Percentiles rank a stretch among this genome's conserved stretches.
phyloP scores from a whole-genome alignment of 2,113 vertebrate genomes.

The Cyprinodon tularosa region DNA sequence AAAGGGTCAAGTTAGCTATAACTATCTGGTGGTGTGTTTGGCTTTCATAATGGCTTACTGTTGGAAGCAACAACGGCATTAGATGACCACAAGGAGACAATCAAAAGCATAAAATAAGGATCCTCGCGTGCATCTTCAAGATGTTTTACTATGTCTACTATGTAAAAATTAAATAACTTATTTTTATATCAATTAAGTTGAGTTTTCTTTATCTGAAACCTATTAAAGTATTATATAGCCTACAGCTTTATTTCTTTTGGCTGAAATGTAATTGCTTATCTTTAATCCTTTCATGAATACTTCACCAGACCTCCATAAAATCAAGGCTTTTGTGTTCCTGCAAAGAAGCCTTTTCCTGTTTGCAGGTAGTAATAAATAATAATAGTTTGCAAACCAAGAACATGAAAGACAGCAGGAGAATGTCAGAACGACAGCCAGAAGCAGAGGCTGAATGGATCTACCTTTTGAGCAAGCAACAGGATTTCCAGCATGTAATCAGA shows the following conservation, averaged over 20 bases:
- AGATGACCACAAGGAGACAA: background rate
- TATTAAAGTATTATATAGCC: background rate
- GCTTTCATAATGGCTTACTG: background rate
- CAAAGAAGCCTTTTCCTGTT: slow-evolving; percentile 15
- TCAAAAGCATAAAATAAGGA: background rate
- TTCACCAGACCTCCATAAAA: slow-evolving; percentile 17
- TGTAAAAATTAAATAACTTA: background rate
- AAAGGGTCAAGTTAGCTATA: background rate
- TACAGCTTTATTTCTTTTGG: background rate
- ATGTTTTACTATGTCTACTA: background rate
- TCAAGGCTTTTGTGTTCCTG: background rate
- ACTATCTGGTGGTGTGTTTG: background rate
- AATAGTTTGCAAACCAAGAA: slow-evolving; percentile 9
- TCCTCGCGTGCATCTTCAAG: background rate
- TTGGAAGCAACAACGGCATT: background rate
- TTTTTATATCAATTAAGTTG: background rate
- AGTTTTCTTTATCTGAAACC: background rate
- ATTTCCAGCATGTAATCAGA: slow-evolving; percentile 31
- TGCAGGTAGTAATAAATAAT: slow-evolving; percentile 9
- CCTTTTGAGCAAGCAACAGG: slow-evolving; percentile 23
- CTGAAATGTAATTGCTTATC: background rate
- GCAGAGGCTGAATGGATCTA: slow-evolving; percentile 1
- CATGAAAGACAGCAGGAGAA: slow-evolving; percentile 8
- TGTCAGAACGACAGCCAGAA: slow-evolving; percentile 8
- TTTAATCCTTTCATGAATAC: background rate